These are phyloP conservation scores for Amphiura filiformis DNA, from an alignment of 35 echinoderm and acorn worm species.

Conservation along the genomic window DNA sequence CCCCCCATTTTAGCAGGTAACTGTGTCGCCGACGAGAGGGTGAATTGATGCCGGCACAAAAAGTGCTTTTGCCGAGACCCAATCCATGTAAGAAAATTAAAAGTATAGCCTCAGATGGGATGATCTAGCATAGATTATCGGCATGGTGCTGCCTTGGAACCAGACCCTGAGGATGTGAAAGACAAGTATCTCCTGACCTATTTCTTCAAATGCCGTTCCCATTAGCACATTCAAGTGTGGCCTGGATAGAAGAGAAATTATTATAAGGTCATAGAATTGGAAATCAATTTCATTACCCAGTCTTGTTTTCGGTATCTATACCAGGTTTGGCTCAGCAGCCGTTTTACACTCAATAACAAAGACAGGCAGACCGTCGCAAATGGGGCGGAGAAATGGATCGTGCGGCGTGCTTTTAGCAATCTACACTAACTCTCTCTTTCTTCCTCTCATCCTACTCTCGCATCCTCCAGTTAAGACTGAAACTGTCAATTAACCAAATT, in stretches of 20 bases:
- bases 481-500: no score
- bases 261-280: neutral
- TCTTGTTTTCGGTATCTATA: neutral
- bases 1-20: constrained; percentile 12
- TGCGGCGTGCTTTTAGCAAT: no score
- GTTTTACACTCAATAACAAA: neutral
- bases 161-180: constrained; percentile 25
- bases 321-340: neutral
- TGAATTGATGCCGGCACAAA: constrained; percentile 40
- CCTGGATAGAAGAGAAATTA: neutral
- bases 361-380: neutral
- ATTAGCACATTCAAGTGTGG: neutral
- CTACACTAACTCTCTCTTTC: no score
- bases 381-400: neutral
- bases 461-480: no score
- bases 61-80: constrained; percentile 19
- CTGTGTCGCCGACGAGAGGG: constrained; percentile 29
- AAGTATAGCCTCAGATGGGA: constrained; percentile 17
- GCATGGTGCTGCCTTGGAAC: constrained; percentile 18
- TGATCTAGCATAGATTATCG: constrained; percentile 40
- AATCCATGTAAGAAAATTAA: constrained; percentile 26
- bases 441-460: no score
- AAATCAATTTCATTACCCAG: neutral
- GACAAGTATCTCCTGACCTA: constrained; percentile 52
- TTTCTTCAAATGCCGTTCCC: constrained; percentile 17